These are phyloP conservation scores for Acanthochromis polyacanthus DNA, from an alignment of 2,113 vertebrate species.

Conservation along the genomic window DNA sequence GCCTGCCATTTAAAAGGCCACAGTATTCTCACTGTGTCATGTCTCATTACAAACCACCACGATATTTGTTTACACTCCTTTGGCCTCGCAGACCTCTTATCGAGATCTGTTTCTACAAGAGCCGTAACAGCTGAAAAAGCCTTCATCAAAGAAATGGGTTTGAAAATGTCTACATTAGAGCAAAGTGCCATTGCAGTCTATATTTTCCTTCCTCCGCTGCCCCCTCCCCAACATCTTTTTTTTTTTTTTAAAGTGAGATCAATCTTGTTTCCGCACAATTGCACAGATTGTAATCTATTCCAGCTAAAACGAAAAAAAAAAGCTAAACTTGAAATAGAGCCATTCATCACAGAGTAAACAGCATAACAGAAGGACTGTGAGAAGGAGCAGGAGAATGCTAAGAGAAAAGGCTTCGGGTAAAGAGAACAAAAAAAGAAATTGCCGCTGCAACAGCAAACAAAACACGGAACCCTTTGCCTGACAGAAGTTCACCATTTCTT, in stretches of 20 bases:
- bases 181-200: constrained; percentile 24
- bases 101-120: constrained; percentile 17
- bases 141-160: constrained; percentile 20
- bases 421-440: constrained; percentile 51
- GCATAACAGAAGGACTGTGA: constrained; percentile 52
- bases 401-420: constrained; percentile 40
- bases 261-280: constrained; percentile 79
- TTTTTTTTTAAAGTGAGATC: constrained; percentile 57
- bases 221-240: constrained; percentile 6
- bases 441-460: constrained; percentile 62
- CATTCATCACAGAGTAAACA: constrained; percentile 82
- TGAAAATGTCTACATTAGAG: constrained; percentile 37
- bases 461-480: constrained; percentile 45
- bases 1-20: constrained; percentile 78
- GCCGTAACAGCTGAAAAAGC: not conserved
- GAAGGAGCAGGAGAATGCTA: constrained; percentile 48
- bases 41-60: constrained; percentile 63
- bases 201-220: constrained; percentile 39
- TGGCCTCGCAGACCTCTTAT: constrained; percentile 28
- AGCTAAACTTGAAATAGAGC: constrained; percentile 81
- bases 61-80: constrained; percentile 56
- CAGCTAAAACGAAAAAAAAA: constrained; percentile 48
- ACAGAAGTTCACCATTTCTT: constrained; percentile 25
- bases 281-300: constrained; percentile 83
- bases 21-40: constrained; percentile 54